phyloP scores from a whole-genome alignment of 2,113 vertebrate genomes.

The Scopus umbretta region DNA sequence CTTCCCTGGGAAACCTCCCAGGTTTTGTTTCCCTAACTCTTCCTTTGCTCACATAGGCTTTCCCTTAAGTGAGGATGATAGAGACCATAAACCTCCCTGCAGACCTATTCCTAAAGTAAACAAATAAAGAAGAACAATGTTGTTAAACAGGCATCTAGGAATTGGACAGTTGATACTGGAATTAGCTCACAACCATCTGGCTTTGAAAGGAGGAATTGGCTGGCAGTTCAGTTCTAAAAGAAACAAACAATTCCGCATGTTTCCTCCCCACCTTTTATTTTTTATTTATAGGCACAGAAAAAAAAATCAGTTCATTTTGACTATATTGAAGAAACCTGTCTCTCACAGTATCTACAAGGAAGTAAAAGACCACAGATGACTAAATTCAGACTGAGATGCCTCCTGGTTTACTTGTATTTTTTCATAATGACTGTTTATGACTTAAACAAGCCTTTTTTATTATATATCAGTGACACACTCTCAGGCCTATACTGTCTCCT shows the following conservation, averaged over 20 bases:
- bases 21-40: not conserved
- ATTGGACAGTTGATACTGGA: slow-evolving; percentile 39
- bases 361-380: not conserved
- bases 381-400: not conserved
- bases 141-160: slow-evolving; percentile 48
- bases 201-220: slow-evolving; percentile 27
- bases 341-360: not conserved
- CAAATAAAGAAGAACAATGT: slow-evolving; percentile 46
- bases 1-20: not conserved
- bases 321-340: not conserved
- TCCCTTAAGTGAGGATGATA: not conserved
- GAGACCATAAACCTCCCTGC: not conserved
- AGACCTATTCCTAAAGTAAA: slow-evolving; percentile 21
- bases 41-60: not conserved
- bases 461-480: not conserved
- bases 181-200: slow-evolving; percentile 52
- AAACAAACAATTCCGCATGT: not conserved
- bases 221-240: slow-evolving; percentile 1
- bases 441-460: not conserved
- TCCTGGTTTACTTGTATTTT: not conserved
- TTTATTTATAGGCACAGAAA: not conserved
- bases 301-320: not conserved
- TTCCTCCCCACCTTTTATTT: not conserved
- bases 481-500: not conserved
- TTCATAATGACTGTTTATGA: not conserved